These are phyloP conservation scores for Silvanus unidentatus DNA, from an alignment of 2,888 invertebrate genomes.

Conservation along the genomic window DNA sequence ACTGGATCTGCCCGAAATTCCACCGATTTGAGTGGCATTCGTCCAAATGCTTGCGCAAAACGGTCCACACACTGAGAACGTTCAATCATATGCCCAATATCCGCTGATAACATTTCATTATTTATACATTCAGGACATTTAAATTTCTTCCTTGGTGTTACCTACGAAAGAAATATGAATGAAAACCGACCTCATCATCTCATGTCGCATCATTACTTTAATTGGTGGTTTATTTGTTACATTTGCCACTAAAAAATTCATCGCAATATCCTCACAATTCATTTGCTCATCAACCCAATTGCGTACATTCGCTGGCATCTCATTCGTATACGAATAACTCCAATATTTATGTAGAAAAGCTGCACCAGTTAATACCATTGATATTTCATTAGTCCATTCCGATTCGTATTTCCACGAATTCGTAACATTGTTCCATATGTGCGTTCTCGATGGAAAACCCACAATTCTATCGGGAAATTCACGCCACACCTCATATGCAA, in stretches of 20 bases:
- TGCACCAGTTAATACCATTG: constrained; percentile 94
- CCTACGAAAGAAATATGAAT: constrained; percentile 49
- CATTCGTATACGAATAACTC: constrained; percentile 88
- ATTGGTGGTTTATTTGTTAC: constrained; percentile 90
- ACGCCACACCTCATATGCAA: constrained; percentile 91
- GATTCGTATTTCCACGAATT: constrained; percentile 89
- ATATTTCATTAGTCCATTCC: constrained; percentile 95
- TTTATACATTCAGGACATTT: constrained; percentile 93
- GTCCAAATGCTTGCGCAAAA: constrained; percentile 69
- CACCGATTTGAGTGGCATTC: constrained; percentile 80
- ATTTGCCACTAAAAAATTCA: constrained; percentile 95
- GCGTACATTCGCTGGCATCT: constrained; percentile 78
- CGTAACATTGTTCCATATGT: constrained; percentile 87
- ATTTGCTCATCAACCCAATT: constrained; percentile 91
- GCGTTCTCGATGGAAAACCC: constrained; percentile 84
- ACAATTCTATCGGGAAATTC: constrained; percentile 95
- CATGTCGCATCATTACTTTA: constrained; percentile 52
- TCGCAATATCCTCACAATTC: constrained; percentile 98
- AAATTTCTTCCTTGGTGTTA: constrained; percentile 92
- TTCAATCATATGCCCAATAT: constrained; percentile 87
- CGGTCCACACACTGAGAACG: constrained; percentile 83
- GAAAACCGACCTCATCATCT: neutral
- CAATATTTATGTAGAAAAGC: constrained; percentile 97
- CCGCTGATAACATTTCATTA: constrained; percentile 90
- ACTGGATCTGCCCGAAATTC: constrained; percentile 96